Conservation (phyloP, 2,888 invertebrate genomes). For the Luperina nickerlii region DNA sequence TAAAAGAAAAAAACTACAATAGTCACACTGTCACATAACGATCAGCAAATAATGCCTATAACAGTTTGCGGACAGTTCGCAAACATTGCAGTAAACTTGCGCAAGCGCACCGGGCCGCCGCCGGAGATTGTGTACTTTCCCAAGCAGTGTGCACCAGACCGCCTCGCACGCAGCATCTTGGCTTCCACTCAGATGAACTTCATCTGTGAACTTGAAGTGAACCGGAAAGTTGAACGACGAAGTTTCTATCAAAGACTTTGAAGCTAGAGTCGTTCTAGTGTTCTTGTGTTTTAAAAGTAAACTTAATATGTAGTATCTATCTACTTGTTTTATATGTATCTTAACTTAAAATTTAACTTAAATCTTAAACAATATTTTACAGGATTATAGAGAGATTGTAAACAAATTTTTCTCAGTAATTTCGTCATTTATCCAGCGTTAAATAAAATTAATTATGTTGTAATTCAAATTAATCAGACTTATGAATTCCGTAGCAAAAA, state of each 20-base stretch:
- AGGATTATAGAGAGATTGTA: background rate
- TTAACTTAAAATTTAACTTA: no score
- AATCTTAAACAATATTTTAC: background rate
- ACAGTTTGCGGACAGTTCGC: conserved; percentile 38
- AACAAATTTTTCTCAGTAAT: background rate
- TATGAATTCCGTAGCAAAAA: conserved; percentile 1
- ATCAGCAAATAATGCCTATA: conserved; percentile 49
- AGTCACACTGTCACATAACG: conserved; percentile 19
- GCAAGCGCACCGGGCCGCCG: conserved; percentile 50
- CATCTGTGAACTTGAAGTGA: conserved; percentile 50
- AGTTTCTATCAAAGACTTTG: conserved; percentile 29
- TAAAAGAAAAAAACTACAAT: conserved; percentile 33
- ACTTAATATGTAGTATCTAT: background rate
- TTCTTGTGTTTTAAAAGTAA: conserved; percentile 27
- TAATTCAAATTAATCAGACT: conserved; percentile 24
- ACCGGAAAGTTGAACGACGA: conserved; percentile 10
- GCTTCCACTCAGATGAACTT: conserved; percentile 29
- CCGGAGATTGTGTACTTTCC: conserved; percentile 43
- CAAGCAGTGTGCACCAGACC: conserved; percentile 44
- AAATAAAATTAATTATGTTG: conserved; percentile 9
- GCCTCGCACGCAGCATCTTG: conserved; percentile 34
- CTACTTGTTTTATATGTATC: background rate
- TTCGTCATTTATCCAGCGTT: background rate
- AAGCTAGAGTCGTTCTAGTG: conserved; percentile 24
- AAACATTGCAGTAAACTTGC: conserved; percentile 58